Conservation (phyloP, 2,888 invertebrate genomes). For the Drosophila peninsularis region DNA sequence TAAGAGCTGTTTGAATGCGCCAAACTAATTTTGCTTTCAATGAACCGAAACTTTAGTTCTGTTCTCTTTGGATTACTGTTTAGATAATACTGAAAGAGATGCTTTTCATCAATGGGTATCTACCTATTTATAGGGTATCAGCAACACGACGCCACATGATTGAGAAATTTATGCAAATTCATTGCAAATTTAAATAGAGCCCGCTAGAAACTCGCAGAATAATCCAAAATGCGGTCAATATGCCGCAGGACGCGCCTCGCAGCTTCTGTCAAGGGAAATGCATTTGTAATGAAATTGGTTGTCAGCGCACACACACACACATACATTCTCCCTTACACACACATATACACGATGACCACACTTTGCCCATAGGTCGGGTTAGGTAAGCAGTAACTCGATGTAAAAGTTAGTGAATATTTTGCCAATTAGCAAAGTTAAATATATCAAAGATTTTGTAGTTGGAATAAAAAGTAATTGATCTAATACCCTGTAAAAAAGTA, state of each 20-base stretch:
- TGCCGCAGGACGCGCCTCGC: constrained; percentile 41
- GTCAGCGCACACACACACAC: constrained; percentile 23
- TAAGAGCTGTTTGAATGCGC: neutral
- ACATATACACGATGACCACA: constrained; percentile 6
- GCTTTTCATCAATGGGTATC: neutral
- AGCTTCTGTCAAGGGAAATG: constrained; percentile 60
- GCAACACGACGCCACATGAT: constrained; percentile 16
- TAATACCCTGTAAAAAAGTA: neutral
- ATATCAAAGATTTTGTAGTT: constrained; percentile 10
- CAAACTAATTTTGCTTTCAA: neutral
- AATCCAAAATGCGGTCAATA: constrained; percentile 72
- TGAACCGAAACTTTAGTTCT: neutral
- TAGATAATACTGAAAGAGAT: no score
- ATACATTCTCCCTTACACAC: constrained; percentile 18
- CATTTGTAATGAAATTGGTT: constrained; percentile 69
- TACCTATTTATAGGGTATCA: constrained; percentile 18
- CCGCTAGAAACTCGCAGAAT: constrained; percentile 27
- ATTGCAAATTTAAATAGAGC: constrained; percentile 67
- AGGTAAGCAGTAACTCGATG: constrained; percentile 10
- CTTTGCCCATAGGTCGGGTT: neutral
- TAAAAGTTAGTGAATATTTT: constrained; percentile 15
- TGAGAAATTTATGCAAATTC: constrained; percentile 72
- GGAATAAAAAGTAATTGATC: neutral
- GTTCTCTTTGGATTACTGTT: neutral
- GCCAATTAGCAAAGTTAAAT: constrained; percentile 41